phyloP scores from a whole-genome alignment of 2,797 vertebrate genomes.

The Gambusia yucatana region DNA sequence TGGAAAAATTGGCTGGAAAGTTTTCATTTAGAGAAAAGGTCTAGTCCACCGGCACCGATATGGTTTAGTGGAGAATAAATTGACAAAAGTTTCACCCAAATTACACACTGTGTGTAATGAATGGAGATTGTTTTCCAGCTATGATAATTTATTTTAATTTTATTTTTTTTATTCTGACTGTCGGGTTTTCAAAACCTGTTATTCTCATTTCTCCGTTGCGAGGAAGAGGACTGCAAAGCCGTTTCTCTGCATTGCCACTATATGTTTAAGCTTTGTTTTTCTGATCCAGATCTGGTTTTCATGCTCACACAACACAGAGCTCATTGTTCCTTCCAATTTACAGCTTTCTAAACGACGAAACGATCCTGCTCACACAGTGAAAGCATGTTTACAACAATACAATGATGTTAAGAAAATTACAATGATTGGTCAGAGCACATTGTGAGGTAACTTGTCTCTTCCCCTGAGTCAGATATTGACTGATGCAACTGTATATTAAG shows the following conservation, averaged over 20 bases:
- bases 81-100: not conserved
- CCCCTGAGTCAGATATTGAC: not conserved
- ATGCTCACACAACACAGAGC: not conserved
- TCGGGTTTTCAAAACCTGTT: not conserved
- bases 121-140: not conserved
- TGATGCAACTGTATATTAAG: not conserved
- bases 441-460: not conserved
- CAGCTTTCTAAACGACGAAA: not conserved
- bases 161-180: not conserved
- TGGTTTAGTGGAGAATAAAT: not conserved
- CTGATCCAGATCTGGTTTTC: not conserved
- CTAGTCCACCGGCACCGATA: not conserved
- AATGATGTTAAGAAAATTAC: not conserved
- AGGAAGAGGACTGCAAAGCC: not conserved
- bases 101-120: not conserved
- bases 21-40: not conserved
- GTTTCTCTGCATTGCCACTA: not conserved
- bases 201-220: not conserved
- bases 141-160: too few relatives aligned
- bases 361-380: not conserved
- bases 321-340: not conserved
- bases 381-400: not conserved
- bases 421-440: not conserved
- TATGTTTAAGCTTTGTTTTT: not conserved
- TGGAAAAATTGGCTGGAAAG: not conserved